Conservation (phyloP, 1,140 invertebrate species). For the Samia ricini region DNA sequence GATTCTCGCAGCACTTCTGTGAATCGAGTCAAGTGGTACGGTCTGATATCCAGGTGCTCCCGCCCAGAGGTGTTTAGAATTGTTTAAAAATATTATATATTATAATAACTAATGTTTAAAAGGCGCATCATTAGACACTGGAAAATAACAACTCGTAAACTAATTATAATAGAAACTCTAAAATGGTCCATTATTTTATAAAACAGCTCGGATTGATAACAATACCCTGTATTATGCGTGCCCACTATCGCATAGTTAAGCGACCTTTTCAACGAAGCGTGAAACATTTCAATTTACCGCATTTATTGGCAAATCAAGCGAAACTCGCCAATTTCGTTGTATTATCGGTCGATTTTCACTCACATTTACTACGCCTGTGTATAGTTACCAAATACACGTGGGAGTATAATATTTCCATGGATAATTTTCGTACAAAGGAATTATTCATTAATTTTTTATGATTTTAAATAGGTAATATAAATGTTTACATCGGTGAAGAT, state of each 20-base stretch:
- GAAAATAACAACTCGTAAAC: too few relatives aligned
- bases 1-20: too few relatives aligned
- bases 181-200: neutral
- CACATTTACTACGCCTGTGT: neutral
- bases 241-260: slow-evolving; percentile 25
- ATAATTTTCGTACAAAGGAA: neutral
- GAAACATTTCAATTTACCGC: slow-evolving; percentile 64
- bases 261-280: slow-evolving; percentile 57
- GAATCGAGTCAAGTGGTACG: too few relatives aligned
- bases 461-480: too few relatives aligned
- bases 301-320: slow-evolving; percentile 62
- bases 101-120: too few relatives aligned
- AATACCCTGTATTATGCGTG: neutral
- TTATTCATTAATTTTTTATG: neutral
- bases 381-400: neutral
- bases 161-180: neutral
- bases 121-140: too few relatives aligned
- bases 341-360: slow-evolving; percentile 42
- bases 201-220: neutral
- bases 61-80: too few relatives aligned
- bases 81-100: too few relatives aligned
- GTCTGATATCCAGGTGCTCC: too few relatives aligned
- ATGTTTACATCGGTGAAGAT: too few relatives aligned
- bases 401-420: neutral
- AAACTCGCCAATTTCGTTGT: slow-evolving; percentile 45